Base-by-base conservation (phyloP, 1,140 invertebrate species). In the Drosophila kepulauana region DNA sequence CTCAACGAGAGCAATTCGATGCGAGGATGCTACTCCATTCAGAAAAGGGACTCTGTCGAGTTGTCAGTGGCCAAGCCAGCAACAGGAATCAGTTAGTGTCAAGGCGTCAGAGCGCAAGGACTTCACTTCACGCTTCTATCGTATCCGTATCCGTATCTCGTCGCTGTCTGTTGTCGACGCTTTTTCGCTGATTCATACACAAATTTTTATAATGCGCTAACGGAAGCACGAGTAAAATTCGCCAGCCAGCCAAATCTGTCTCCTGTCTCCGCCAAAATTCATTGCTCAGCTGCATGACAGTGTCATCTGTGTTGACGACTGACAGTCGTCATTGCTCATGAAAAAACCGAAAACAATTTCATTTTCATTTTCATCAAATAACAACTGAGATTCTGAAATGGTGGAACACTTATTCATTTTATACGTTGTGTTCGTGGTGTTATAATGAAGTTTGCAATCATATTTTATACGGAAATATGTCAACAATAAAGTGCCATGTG, bases 31-130 rank as follows among this genome's bases (percentile, higher is more conserved):
- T 41, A 28, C 46, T 65, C 45, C 54, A 62, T 59, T 54, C 54
- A 56, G 54, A 71, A 62, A 25, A 33, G 66, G 68, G 59, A 86
- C 67, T 67, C 76, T 64, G 66, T 43, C 38, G 33, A 49, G 28
- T 16, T 49, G 13, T 57, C 54, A 67, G 52, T 54, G 66, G 25
- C 35, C 73, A 82, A 80, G 25, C 35, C 77, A 82, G 84, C 81
- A 89, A 84, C 85, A 84, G 81, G 74, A 88, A 88, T 84, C 57
- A 89, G 84, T 89, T 89, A 70, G 66, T 66, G 69, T 56, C 49
- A 51, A 72, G 74, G 77, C 84, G 76, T 74, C 52, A 65, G 75
- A 67, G 72, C 41, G 72, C 64, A 10, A 28, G 16, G 41, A 43
- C n/a, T 57, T 5, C 15, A 38, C 48, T 25, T 13, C 20, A 25